These are phyloP conservation scores for Clivina fossor DNA, from an alignment of 2,888 invertebrate species.

Conservation along the genomic window DNA sequence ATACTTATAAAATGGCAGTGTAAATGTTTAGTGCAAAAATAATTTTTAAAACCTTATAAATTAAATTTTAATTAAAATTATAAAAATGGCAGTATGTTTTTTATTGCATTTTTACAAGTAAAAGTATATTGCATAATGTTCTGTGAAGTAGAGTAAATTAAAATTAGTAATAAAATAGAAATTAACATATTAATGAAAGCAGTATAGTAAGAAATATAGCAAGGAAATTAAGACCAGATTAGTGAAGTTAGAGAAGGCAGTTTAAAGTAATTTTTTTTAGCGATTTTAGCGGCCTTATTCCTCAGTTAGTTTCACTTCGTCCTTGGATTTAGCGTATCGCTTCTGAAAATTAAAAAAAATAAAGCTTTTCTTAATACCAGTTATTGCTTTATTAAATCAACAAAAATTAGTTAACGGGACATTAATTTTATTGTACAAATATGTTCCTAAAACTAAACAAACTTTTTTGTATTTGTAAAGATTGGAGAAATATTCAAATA, in stretches of 20 bases:
- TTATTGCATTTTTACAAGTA: no score
- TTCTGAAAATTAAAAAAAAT: slow-evolving; percentile 55
- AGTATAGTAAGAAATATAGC: no score
- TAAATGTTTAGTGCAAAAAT: no score
- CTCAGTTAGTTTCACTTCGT: slow-evolving; percentile 47
- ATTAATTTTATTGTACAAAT: no score
- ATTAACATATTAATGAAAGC: no score
- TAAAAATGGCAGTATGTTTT: no score
- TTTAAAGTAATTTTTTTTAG: slow-evolving; percentile 17
- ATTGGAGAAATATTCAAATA: no score
- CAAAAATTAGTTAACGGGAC: not conserved
- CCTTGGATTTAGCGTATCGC: slow-evolving; percentile 53
- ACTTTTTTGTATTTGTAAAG: no score
- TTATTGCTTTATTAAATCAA: slow-evolving; percentile 9
- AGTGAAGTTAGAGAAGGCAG: slow-evolving; percentile 21
- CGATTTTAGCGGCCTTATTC: slow-evolving; percentile 31
- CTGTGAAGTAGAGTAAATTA: not conserved
- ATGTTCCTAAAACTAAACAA: no score
- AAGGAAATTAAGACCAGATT: no score
- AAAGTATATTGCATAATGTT: slow-evolving; percentile 8
- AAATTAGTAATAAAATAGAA: slow-evolving; percentile 3
- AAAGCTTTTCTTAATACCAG: slow-evolving; percentile 26
- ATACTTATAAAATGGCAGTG: not conserved
- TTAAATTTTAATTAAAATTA: no score
- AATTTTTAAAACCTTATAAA: no score